Base-by-base conservation (phyloP, 1,140 invertebrate genomes). In the Druon quercuslanigerum region DNA sequence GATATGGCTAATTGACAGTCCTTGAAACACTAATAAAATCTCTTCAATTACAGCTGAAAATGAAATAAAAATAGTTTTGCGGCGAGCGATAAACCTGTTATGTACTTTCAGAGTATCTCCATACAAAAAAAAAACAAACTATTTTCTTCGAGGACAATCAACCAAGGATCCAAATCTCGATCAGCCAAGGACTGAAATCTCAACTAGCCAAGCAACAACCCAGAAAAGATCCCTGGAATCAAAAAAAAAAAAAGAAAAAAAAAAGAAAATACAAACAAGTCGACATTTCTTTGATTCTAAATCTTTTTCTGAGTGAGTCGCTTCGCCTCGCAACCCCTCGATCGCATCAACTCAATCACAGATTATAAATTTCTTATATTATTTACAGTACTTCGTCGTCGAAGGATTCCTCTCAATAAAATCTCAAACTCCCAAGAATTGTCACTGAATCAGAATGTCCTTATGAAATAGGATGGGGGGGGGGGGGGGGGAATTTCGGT, bases 291-390 rank as follows among this genome's bases (percentile, higher is more conserved):
- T 54, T 54, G 5, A n/a, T 17, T 19, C 8, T 54, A 17, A 54
- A 17, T 17, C 16, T 19, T n/a, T 17, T 54, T 19, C 52, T 8
- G 8, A 9, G 52, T 19, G n/a, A 17, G 52, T 17, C 52, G 17
- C 52, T 54, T 17, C 52, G 52, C 52, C 52, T 54, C 52, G 17
- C 16, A 54, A 54, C 17, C 17, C 14, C 17, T 19, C 8, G 52
- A 54, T 54, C 52, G 51, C 51, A 6, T 11, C 2, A 19, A 54
- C n/a, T 54, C 52, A 17, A 54, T 54, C 52, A 66, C 25, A 40
- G 60, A 66, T 13, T 40, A 66, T 66, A 66, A 66, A 66, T 66
- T 66, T 56, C 9, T 19, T 56, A 66, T 33, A 66, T 66, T 66
- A 66, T 66, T 66, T 66, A 66, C 60, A 66, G 60, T 33, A 66